A percentile compares a stretch with the other conserved stretches of the same genome.
phyloP scores from a whole-genome alignment of 2,113 vertebrate genomes.

The Centropristis striata region DNA sequence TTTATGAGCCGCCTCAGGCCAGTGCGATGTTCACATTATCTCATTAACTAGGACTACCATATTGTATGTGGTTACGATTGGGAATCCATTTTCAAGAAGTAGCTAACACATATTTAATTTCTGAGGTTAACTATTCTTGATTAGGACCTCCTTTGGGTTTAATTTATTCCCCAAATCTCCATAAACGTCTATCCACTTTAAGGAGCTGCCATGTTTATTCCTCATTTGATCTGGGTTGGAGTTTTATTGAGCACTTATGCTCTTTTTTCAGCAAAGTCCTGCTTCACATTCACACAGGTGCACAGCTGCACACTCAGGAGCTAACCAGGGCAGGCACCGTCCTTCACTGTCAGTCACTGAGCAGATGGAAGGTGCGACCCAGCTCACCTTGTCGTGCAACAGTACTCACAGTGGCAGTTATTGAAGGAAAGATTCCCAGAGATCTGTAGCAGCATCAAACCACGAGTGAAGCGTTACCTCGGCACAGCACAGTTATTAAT shows the following conservation, averaged over 20 bases:
- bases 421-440: constrained; percentile 1
- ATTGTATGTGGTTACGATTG: constrained; percentile 17
- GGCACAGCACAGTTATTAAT: neutral
- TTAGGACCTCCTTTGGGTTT: neutral
- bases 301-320: constrained; percentile 15
- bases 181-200: neutral
- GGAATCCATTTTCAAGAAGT: neutral
- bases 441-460: constrained; percentile 12
- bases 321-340: constrained; percentile 6
- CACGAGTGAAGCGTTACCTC: neutral
- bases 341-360: constrained; percentile 10
- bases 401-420: constrained; percentile 20
- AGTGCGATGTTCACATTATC: neutral
- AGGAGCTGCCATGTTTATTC: neutral
- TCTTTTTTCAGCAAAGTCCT: constrained; percentile 1
- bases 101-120: neutral
- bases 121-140: neutral
- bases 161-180: neutral
- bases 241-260: neutral
- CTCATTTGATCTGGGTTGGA: neutral
- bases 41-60: constrained; percentile 13
- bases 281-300: constrained; percentile 29
- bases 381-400: constrained; percentile 32
- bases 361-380: constrained; percentile 53
- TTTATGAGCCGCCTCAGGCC: constrained; percentile 21